These are phyloP conservation scores for Lepidurus apus DNA, from an alignment of 1,140 invertebrate species.

Conservation along the genomic window DNA sequence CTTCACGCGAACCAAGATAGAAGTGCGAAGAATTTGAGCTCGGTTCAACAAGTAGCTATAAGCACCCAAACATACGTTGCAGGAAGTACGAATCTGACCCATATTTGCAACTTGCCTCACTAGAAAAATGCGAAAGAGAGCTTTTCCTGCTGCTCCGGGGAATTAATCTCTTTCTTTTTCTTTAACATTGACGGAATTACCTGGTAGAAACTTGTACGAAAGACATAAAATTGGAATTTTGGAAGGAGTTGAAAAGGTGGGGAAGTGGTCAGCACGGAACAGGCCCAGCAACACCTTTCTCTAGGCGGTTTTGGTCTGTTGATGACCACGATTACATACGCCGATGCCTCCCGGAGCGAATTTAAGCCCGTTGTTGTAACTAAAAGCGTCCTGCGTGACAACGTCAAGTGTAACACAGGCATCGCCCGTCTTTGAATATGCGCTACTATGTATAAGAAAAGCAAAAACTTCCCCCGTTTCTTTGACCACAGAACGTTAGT, in stretches of 20 bases:
- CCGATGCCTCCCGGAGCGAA: background rate
- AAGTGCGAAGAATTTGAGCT: background rate
- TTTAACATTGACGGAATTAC: background rate
- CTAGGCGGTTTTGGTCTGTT: background rate
- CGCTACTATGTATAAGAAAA: background rate
- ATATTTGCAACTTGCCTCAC: background rate
- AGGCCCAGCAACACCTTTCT: background rate
- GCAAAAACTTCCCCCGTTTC: background rate
- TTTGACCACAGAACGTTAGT: background rate
- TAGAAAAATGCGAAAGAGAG: background rate
- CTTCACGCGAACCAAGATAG: no score
- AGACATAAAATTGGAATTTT: no score
- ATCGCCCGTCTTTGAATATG: background rate
- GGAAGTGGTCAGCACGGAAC: background rate
- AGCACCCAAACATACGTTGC: background rate
- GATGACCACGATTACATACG: background rate
- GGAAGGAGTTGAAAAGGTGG: background rate
- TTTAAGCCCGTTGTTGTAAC: background rate
- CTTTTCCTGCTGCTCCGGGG: background rate
- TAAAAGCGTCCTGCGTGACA: background rate
- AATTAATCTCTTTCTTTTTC: background rate
- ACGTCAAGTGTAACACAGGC: background rate
- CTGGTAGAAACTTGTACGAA: no score
- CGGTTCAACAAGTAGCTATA: background rate
- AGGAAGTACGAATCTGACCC: slow-evolving; percentile 9